These are phyloP conservation scores for Eumerus sabulonum DNA, from an alignment of 2,888 invertebrate species.

Conservation along the genomic window DNA sequence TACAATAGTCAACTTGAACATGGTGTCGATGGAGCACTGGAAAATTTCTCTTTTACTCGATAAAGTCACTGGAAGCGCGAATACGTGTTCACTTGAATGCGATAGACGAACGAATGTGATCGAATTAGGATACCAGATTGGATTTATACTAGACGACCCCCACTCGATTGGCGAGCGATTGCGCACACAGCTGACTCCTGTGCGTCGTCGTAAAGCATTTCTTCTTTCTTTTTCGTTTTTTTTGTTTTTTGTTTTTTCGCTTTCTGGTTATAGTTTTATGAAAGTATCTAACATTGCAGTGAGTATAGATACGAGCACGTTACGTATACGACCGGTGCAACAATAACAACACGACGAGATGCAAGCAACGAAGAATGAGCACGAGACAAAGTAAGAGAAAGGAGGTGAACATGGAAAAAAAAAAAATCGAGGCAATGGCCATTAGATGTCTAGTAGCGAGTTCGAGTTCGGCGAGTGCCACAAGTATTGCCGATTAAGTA, in stretches of 20 bases:
- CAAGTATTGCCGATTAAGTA: conserved; percentile 41
- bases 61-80: conserved; percentile 7
- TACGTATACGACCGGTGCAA: conserved; percentile 64
- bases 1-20: conserved; percentile 76
- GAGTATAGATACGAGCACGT: conserved; percentile 4
- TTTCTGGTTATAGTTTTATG: conserved; percentile 28
- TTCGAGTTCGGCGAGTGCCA: conserved; percentile 4
- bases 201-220: conserved; percentile 30
- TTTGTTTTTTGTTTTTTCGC: conserved; percentile 20
- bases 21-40: conserved; percentile 60
- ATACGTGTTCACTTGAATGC: conserved; percentile 72
- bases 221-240: conserved; percentile 29
- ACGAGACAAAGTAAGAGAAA: conserved; percentile 16
- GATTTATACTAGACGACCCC: conserved; percentile 77
- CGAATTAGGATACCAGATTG: conserved; percentile 76
- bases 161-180: conserved; percentile 46
- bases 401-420: no score
- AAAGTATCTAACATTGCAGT: conserved; percentile 57
- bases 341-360: conserved; percentile 32
- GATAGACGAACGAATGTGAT: conserved; percentile 76
- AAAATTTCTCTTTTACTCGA: conserved; percentile 48
- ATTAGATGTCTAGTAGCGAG: conserved; percentile 33
- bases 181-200: conserved; percentile 34
- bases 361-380: conserved; percentile 24
- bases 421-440: no score